Percentiles rank a stretch among this genome's conserved stretches.
phyloP scores from a whole-genome alignment of 2,888 invertebrate species.

The Nomada fucata region DNA sequence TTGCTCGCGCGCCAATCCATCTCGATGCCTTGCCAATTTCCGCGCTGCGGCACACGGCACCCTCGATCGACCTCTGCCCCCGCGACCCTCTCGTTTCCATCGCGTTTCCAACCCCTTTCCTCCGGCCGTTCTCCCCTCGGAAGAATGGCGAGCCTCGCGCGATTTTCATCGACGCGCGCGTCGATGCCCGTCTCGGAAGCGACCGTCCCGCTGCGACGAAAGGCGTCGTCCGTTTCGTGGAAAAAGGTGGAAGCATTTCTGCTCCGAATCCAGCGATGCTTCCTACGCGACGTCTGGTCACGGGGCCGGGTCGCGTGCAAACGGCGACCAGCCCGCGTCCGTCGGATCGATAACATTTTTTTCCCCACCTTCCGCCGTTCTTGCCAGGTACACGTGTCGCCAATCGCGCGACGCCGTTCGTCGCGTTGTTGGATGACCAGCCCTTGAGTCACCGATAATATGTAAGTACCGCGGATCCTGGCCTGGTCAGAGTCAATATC shows the following conservation, averaged over 20 bases:
- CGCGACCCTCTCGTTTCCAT: neutral
- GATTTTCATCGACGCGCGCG: too few relatives aligned
- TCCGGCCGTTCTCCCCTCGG: too few relatives aligned
- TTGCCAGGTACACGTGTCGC: conserved; percentile 36
- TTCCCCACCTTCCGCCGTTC: conserved; percentile 36
- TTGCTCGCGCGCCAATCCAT: conserved; percentile 55
- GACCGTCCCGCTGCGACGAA: too few relatives aligned
- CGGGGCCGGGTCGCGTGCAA: conserved; percentile 44
- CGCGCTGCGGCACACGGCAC: conserved; percentile 36
- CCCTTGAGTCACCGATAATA: too few relatives aligned
- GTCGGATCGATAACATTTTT: conserved; percentile 64
- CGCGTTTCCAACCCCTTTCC: neutral
- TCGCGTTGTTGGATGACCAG: too few relatives aligned
- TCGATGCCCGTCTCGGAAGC: too few relatives aligned
- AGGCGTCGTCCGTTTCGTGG: too few relatives aligned
- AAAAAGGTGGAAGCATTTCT: too few relatives aligned
- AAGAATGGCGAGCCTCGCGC: too few relatives aligned
- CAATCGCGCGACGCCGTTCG: too few relatives aligned
- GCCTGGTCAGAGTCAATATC: too few relatives aligned
- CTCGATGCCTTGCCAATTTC: conserved; percentile 47
- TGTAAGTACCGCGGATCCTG: too few relatives aligned
- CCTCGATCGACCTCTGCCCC: neutral
- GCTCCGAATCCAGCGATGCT: neutral
- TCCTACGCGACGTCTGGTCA: conserved; percentile 18
- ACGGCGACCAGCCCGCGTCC: conserved; percentile 54